A percentile compares a stretch with the other conserved stretches of the same genome.
Conservation (phyloP, 2,797 vertebrate genomes). For the Melanogrammus aeglefinus region DNA sequence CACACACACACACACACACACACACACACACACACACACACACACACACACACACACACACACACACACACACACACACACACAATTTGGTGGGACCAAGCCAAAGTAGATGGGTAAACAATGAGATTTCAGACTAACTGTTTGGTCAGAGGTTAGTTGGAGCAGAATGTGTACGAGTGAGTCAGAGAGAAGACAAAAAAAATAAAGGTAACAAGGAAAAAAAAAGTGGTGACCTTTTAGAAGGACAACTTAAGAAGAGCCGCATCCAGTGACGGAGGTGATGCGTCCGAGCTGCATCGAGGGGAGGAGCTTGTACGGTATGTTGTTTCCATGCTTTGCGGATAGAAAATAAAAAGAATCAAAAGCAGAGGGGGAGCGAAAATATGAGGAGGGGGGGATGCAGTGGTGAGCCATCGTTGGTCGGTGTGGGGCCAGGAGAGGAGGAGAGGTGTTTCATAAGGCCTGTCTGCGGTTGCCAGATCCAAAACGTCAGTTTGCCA, state of each 20-base stretch:
- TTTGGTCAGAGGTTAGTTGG: conserved; percentile 21
- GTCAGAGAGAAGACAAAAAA: neutral
- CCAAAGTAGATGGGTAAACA: conserved; percentile 39
- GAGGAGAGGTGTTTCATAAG: conserved; percentile 60
- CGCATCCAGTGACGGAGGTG: neutral
- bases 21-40: too few relatives aligned
- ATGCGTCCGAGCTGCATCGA: neutral
- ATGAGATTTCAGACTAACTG: conserved; percentile 41
- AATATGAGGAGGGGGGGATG: conserved; percentile 31
- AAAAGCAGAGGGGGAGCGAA: conserved; percentile 20
- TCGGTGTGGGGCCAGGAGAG: conserved; percentile 18
- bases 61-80: neutral
- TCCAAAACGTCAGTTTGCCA: conserved; percentile 32
- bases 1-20: too few relatives aligned
- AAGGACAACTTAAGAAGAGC: neutral
- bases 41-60: too few relatives aligned
- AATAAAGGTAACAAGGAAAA: conserved; percentile 4
- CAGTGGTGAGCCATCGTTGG: conserved; percentile 10
- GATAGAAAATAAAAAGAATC: conserved; percentile 20
- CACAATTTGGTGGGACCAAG: conserved; percentile 28
- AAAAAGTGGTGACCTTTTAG: neutral
- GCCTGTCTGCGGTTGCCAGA: conserved; percentile 26
- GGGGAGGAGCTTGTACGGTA: neutral
- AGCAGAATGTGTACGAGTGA: conserved; percentile 10
- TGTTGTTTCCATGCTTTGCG: conserved; percentile 17